These are phyloP conservation scores for Crotalus viridis DNA, from an alignment of 2,113 vertebrate genomes.

Conservation along the genomic window DNA sequence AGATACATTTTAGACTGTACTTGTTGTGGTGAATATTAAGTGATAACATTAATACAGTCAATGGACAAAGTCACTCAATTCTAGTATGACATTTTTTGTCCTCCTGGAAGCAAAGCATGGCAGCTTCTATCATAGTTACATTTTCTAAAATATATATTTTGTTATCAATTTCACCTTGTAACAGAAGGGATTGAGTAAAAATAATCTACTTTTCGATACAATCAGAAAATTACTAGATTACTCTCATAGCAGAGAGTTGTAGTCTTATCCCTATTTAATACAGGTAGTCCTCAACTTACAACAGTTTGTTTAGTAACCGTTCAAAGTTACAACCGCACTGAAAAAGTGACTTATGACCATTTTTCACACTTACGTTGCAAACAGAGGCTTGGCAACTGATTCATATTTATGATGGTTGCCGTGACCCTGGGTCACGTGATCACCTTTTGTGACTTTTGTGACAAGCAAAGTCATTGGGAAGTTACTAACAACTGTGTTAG, in stretches of 20 bases:
- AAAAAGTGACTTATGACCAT: no score
- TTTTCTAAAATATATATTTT: background rate
- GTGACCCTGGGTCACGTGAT: no score
- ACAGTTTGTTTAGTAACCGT: no score
- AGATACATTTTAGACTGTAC: conserved; percentile 24
- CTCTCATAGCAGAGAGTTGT: background rate
- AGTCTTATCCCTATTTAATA: background rate
- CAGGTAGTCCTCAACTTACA: no score
- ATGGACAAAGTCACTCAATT: conserved; percentile 36
- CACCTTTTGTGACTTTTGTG: no score
- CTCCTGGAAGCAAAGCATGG: conserved; percentile 19
- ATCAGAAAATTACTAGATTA: background rate
- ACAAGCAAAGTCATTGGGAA: no score
- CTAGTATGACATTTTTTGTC: conserved; percentile 27
- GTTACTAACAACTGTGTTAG: no score
- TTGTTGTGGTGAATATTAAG: conserved; percentile 44
- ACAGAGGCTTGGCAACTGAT: no score
- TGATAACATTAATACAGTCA: conserved; percentile 46
- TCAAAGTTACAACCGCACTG: no score
- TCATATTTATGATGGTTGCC: no score
- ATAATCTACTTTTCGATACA: background rate
- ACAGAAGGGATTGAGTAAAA: background rate
- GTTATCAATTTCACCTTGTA: background rate
- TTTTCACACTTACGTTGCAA: no score
- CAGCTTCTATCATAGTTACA: conserved; percentile 14